phyloP scores from a whole-genome alignment of 2,888 invertebrate species.

The Ophion ventricosus region DNA sequence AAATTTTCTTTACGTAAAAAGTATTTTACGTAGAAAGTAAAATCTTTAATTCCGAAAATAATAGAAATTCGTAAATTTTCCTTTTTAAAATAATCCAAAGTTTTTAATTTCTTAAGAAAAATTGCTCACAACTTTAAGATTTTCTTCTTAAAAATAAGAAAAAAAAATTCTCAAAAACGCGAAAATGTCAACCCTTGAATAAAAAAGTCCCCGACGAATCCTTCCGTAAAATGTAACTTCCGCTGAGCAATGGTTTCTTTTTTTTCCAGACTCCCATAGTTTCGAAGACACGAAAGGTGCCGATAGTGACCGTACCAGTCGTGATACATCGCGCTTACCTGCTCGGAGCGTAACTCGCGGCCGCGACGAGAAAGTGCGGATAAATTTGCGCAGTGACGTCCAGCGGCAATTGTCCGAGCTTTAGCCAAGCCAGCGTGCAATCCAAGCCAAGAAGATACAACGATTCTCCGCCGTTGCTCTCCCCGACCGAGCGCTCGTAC shows the following conservation, averaged over 20 bases:
- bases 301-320: not conserved
- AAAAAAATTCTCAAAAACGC: no score
- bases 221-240: no score
- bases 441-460: constrained; percentile 77
- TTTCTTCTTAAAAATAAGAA: no score
- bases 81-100: no score
- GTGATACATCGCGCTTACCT: constrained; percentile 66
- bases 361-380: constrained; percentile 77
- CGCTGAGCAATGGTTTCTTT: not conserved
- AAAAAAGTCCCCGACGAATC: no score
- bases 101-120: no score
- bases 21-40: no score
- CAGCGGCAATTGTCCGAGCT: constrained; percentile 75
- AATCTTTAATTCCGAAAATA: no score
- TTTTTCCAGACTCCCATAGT: not conserved
- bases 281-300: not conserved
- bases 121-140: no score
- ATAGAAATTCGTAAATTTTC: no score
- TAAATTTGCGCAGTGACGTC: constrained; percentile 78
- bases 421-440: constrained; percentile 79
- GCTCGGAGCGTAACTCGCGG: constrained; percentile 75
- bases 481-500: constrained; percentile 71
- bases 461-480: constrained; percentile 65
- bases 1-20: no score
- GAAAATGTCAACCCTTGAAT: no score